phyloP scores from a whole-genome alignment of 2,888 invertebrate species.

The Drosophila atripex region DNA sequence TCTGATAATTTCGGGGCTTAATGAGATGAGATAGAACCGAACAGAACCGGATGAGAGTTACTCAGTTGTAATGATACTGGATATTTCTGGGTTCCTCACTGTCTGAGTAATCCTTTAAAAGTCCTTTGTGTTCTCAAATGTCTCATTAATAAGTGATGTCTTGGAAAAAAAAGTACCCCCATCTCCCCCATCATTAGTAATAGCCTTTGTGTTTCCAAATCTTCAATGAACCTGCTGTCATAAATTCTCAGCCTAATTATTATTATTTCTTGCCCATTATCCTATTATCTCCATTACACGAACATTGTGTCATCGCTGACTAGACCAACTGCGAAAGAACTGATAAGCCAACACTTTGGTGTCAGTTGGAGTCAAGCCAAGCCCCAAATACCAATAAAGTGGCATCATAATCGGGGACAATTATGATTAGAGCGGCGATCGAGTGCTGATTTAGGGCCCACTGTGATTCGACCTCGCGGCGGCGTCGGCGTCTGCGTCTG shows the following conservation, averaged over 20 bases:
- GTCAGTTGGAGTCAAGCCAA: conserved; percentile 22
- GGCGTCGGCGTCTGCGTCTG: conserved; percentile 40
- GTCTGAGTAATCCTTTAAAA: no score
- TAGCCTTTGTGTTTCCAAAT: no score
- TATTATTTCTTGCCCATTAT: conserved; percentile 28
- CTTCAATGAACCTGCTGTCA: background rate
- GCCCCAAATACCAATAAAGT: conserved; percentile 37
- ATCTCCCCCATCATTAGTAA: no score
- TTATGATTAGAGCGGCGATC: conserved; percentile 30
- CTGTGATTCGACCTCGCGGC: conserved; percentile 46
- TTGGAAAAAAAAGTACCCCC: no score
- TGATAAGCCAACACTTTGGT: conserved; percentile 57
- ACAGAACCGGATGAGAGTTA: conserved; percentile 22
- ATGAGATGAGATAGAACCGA: conserved; percentile 6
- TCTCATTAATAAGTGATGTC: no score
- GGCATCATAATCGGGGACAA: conserved; percentile 34
- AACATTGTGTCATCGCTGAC: conserved; percentile 23
- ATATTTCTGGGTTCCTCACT: no score
- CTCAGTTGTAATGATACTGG: background rate
- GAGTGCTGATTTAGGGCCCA: conserved; percentile 26
- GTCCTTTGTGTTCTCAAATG: no score
- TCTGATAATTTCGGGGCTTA: background rate
- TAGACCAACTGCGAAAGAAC: conserved; percentile 19
- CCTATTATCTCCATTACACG: conserved; percentile 25
- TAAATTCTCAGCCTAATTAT: conserved; percentile 24